Percentiles rank a stretch among this genome's conserved stretches.
These are phyloP conservation scores for Contarinia nasturtii DNA, from an alignment of 1,140 invertebrate genomes.

Conservation along the genomic window DNA sequence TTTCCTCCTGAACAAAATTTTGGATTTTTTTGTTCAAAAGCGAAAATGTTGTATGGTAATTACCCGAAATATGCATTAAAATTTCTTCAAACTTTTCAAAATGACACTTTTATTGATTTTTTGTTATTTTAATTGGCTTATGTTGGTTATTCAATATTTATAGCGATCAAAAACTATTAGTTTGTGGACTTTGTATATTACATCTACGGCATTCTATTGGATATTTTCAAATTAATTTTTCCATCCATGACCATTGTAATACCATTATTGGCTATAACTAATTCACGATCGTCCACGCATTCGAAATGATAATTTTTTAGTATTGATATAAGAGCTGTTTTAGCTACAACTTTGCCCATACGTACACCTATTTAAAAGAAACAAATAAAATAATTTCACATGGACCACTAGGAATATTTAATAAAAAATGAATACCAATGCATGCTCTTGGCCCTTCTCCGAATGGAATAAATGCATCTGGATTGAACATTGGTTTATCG, in stretches of 20 bases:
- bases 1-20: too few relatives aligned
- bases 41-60: too few relatives aligned
- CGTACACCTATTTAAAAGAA: neutral
- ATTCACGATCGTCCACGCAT: neutral
- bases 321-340: neutral
- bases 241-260: neutral
- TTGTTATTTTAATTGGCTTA: too few relatives aligned
- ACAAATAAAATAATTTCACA: neutral
- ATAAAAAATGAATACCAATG: slow-evolving; percentile 26
- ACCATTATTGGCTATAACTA: neutral
- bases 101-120: too few relatives aligned
- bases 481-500: slow-evolving; percentile 20
- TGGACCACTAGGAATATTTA: too few relatives aligned
- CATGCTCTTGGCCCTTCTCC: slow-evolving; percentile 47
- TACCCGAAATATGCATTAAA: too few relatives aligned
- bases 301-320: neutral
- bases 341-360: neutral
- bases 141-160: too few relatives aligned
- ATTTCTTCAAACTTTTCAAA: too few relatives aligned
- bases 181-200: too few relatives aligned
- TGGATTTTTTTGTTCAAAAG: too few relatives aligned
- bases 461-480: slow-evolving; percentile 38
- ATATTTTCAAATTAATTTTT: neutral
- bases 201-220: too few relatives aligned
- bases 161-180: too few relatives aligned